A percentile compares a stretch with the other conserved stretches of the same genome.
Evolutionary conservation across 2,113 vertebrate species (phyloP).

Genomic region (Cariama cristata): DNA sequence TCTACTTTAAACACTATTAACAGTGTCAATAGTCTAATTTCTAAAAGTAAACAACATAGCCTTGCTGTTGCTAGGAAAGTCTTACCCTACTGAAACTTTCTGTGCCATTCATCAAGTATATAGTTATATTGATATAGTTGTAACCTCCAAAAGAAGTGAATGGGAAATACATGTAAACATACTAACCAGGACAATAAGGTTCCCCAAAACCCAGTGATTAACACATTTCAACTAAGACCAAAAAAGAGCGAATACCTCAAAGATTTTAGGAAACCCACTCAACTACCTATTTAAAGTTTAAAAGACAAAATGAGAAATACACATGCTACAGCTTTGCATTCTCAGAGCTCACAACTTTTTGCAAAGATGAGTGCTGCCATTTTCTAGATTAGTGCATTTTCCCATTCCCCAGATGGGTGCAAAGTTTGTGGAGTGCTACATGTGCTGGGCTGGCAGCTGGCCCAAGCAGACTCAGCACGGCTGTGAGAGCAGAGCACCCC

Average conservation of each 20-base stretch:
- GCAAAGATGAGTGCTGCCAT: neutral
- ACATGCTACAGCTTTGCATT: neutral
- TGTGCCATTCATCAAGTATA: neutral
- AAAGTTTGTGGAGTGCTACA: accelerated
- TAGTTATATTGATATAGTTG: neutral
- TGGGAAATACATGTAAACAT: neutral
- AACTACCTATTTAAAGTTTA: neutral
- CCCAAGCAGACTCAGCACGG: neutral
- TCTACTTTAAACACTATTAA: slow-evolving; percentile 41
- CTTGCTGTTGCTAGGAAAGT: neutral
- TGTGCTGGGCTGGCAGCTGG: neutral
- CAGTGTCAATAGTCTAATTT: slow-evolving; percentile 38
- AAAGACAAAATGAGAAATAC: neutral
- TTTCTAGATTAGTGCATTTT: neutral
- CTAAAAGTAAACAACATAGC: neutral
- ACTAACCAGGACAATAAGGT: neutral
- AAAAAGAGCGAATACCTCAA: neutral
- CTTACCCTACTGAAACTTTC: neutral
- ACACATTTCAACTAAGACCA: neutral
- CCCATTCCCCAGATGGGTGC: neutral
- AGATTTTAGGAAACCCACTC: neutral
- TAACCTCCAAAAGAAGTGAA: neutral
- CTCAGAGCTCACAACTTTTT: neutral
- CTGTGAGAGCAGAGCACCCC: neutral
- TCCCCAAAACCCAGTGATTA: neutral